Evolutionary conservation across 2,113 vertebrate genomes (phyloP).

Genomic region (Varanus salvator): DNA sequence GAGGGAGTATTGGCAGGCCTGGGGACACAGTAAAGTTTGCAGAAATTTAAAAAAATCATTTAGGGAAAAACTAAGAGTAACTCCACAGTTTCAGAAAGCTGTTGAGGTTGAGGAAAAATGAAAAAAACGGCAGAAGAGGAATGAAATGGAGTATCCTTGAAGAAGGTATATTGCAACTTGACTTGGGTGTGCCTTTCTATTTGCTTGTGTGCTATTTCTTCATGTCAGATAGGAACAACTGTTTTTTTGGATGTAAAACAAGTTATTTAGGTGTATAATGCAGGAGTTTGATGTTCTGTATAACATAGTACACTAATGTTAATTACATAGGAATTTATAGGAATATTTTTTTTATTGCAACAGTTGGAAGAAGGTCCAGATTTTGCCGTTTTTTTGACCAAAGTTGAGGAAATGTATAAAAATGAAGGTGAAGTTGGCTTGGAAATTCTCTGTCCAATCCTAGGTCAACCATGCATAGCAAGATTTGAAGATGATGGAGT

Average conservation of each 20-base stretch:
- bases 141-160: background rate
- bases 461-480: conserved; percentile 88
- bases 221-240: too few species aligned
- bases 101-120: too few species aligned
- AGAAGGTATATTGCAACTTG: background rate
- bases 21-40: too few species aligned
- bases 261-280: background rate
- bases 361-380: conserved; percentile 82
- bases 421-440: conserved; percentile 62
- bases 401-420: conserved; percentile 83
- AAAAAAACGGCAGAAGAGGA: background rate
- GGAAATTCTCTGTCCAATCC: conserved; percentile 79
- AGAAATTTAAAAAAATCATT: too few species aligned
- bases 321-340: background rate
- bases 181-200: background rate
- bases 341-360: conserved; percentile 39
- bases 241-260: background rate
- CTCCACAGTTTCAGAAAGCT: too few species aligned
- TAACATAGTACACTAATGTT: background rate
- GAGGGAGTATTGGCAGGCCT: too few species aligned
- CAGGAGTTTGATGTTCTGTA: background rate
- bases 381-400: conserved; percentile 74
- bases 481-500: conserved; percentile 82
- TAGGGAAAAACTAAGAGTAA: too few species aligned
- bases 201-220: background rate